Evolutionary conservation across 1,140 invertebrate species (phyloP), one percentile per base, ranked within the genome.

Genomic region (Orius insidiosus): DNA sequence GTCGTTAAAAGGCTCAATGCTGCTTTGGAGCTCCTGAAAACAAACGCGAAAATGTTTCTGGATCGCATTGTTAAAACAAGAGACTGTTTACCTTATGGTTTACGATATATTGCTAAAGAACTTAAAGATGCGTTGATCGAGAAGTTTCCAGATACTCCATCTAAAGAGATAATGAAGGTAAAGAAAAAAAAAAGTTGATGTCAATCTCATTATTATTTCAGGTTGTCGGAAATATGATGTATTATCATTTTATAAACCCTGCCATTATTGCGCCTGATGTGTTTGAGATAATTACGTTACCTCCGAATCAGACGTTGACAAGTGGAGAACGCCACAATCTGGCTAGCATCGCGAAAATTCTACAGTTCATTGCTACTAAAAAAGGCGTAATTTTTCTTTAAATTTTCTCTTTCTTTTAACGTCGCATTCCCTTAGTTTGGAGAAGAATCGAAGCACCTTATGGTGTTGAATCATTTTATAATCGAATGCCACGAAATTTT

Each of bases 311-410:
- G 36, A 64, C 68, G 13, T 63, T 85, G 1, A 77, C 75, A 0
- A 76, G 72, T 24, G 76, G 81, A 54, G 80, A 85, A 58, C 63
- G 83, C 48, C 69, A 79, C 55, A 85, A 85, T 63, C 66, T 85
- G 7, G 82, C 79, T 0, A 82, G 77, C 47, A 76, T 87, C 49
- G 82, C 82, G 0, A 86, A 85, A 62, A 81, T 85, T 52, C 60
- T 86, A 11, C 82, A 86, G 58, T 85, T 84, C 62, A 78, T 80
- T 42, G 76, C 82, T 9, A 75, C 79, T 0, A 85, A 85, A 84
- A n/a, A 83, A 71, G 80, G 80, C 32, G 72, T 75, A 63, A 61
- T 64, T 60, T 19, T 24, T 37, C 8, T 13, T 37, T 36, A n/a
- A n/a, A n/a, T 34, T 53, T 5, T 31, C 24, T 24, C 3, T 24